Evolutionary conservation across 1,140 invertebrate genomes (phyloP).

Genomic region (Rhopalosiphum maidis): DNA sequence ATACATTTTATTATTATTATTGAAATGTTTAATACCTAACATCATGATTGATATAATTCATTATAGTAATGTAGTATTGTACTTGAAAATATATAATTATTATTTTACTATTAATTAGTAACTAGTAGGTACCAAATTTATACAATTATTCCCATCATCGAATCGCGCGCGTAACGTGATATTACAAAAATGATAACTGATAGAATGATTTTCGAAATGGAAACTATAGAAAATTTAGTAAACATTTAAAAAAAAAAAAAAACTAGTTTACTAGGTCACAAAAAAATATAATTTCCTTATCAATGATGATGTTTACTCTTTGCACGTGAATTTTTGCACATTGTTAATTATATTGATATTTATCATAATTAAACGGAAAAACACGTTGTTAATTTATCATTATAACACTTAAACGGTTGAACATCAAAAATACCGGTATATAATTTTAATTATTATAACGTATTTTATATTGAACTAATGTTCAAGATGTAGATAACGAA

Average conservation of each 20-base stretch:
- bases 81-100: neutral
- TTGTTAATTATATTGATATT: neutral
- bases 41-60: too few relatives aligned
- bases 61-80: too few relatives aligned
- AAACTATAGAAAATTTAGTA: neutral
- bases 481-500: neutral
- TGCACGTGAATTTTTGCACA: neutral
- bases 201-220: neutral
- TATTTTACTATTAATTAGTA: neutral
- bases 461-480: neutral
- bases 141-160: neutral
- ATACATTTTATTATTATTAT: too few relatives aligned
- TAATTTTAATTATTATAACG: neutral
- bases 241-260: neutral
- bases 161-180: neutral
- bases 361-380: neutral
- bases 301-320: neutral
- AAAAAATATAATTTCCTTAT: neutral
- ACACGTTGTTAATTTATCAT: neutral
- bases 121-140: neutral
- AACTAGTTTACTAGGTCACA: slow-evolving; percentile 17
- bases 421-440: neutral
- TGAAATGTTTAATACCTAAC: too few relatives aligned
- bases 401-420: neutral
- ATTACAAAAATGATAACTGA: neutral